Evolutionary conservation across 2,888 invertebrate species (phyloP).

Genomic region (Sicus ferrugineus): DNA sequence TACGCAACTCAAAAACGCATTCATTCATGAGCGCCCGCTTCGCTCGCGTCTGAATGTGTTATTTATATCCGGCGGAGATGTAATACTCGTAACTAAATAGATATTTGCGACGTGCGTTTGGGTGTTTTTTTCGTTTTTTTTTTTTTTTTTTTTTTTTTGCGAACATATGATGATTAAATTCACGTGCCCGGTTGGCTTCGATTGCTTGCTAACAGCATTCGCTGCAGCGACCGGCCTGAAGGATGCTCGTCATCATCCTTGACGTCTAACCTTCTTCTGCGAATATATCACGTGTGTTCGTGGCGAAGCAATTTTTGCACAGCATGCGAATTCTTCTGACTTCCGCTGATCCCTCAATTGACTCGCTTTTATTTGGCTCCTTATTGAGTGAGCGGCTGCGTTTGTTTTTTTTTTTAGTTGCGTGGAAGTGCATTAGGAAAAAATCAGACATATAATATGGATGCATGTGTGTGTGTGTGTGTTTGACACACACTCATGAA

Average conservation of each 20-base stretch:
- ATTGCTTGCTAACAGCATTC: constrained; percentile 55
- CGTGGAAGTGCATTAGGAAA: background rate
- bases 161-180: constrained; percentile 52
- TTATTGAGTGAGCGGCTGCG: background rate
- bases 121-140: constrained; percentile 33
- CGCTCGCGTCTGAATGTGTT: constrained; percentile 42
- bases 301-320: constrained; percentile 29
- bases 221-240: constrained; percentile 21
- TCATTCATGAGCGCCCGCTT: constrained; percentile 23
- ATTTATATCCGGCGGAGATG: constrained; percentile 51
- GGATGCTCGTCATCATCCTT: constrained; percentile 4
- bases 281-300: constrained; percentile 47
- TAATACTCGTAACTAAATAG: constrained; percentile 22
- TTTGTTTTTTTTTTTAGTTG: background rate
- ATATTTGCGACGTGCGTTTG: no score
- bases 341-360: constrained; percentile 34
- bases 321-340: constrained; percentile 15
- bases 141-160: no score
- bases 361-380: constrained; percentile 40
- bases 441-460: background rate
- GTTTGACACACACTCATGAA: background rate
- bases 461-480: background rate
- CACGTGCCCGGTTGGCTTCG: constrained; percentile 50
- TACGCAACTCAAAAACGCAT: background rate
- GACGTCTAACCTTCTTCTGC: background rate